These are phyloP conservation scores for Falco berigora DNA, from an alignment of 2,797 vertebrate species.

Conservation along the genomic window DNA sequence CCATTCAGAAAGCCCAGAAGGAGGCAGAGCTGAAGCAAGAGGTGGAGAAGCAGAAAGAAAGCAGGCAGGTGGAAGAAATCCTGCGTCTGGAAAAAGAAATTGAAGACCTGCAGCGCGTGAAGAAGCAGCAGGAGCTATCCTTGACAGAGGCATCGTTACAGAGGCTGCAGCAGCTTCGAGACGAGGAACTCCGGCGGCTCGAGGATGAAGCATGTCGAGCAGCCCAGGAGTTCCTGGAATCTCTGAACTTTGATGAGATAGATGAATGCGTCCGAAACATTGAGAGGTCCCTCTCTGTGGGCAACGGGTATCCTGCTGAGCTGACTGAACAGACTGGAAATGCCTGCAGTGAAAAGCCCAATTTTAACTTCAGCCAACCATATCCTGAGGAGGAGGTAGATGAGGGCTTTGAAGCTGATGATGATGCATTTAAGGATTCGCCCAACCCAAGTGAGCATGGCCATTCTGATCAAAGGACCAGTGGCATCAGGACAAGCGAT, in stretches of 20 bases:
- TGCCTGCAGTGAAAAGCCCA: conserved; percentile 51
- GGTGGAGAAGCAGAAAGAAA: conserved; percentile 80
- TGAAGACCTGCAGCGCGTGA: conserved; percentile 86
- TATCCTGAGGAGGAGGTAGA: conserved; percentile 89
- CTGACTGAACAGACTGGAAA: conserved; percentile 33
- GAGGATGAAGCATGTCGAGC: conserved; percentile 93
- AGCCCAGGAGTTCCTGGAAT: conserved; percentile 93
- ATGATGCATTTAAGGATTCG: conserved; percentile 93
- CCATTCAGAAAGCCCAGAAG: conserved; percentile 63
- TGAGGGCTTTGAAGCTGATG: conserved; percentile 92
- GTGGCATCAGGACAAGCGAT: conserved; percentile 95
- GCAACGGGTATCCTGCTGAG: conserved; percentile 44
- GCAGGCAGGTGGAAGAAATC: conserved; percentile 93
- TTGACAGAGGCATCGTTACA: conserved; percentile 86
- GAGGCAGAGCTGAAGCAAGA: conserved; percentile 64
- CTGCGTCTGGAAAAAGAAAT: conserved; percentile 93
- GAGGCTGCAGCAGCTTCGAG: conserved; percentile 85
- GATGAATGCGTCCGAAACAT: conserved; percentile 95
- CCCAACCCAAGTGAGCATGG: conserved; percentile 95
- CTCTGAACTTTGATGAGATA: conserved; percentile 96
- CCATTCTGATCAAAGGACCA: conserved; percentile 94
- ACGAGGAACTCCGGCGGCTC: conserved; percentile 85
- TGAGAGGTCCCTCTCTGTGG: conserved; percentile 82
- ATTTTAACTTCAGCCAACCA: conserved; percentile 79
- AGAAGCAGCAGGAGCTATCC: conserved; percentile 90